A percentile compares a stretch with the other conserved stretches of the same genome.
These are phyloP conservation scores for Falco berigora DNA, from an alignment of 2,797 vertebrate species.

Conservation along the genomic window DNA sequence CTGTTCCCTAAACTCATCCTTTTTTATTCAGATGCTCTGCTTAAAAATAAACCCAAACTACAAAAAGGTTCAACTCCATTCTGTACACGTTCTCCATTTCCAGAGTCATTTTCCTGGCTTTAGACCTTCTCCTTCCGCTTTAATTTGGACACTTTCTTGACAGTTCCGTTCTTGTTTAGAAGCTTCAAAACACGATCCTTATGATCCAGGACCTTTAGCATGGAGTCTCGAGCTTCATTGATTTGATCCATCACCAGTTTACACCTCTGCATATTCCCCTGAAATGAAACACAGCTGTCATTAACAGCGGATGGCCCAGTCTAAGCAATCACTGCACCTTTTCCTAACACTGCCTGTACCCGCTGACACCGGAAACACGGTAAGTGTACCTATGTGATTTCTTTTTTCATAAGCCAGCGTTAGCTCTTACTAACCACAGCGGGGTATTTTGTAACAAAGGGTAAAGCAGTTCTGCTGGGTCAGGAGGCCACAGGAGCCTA, in stretches of 20 bases:
- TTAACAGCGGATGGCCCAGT: background rate
- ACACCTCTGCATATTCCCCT: conserved; percentile 99
- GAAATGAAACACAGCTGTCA: conserved; percentile 24
- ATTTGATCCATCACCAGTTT: conserved; percentile 99
- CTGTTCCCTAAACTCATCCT: conserved; percentile 58
- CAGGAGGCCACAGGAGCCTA: conserved; percentile 39
- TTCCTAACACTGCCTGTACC: background rate
- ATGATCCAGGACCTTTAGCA: conserved; percentile 98
- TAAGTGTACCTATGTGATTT: background rate
- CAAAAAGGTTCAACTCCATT: conserved; percentile 51
- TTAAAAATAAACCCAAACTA: conserved; percentile 66
- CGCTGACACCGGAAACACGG: background rate
- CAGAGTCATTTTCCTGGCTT: conserved; percentile 47
- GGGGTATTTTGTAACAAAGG: background rate
- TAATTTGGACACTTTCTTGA: conserved; percentile 95
- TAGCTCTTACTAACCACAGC: background rate
- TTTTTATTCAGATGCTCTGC: conserved; percentile 61
- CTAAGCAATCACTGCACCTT: background rate
- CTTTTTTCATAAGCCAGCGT: background rate
- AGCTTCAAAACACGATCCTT: conserved; percentile 97
- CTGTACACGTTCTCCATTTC: conserved; percentile 60
- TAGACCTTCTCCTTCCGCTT: conserved; percentile 95
- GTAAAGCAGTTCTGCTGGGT: background rate
- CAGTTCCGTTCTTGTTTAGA: conserved; percentile 93
- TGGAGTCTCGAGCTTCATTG: conserved; percentile 95